A percentile compares a stretch with the other conserved stretches of the same genome.
Conservation (phyloP, 1,140 invertebrate genomes). For the Theocolax elegans region DNA sequence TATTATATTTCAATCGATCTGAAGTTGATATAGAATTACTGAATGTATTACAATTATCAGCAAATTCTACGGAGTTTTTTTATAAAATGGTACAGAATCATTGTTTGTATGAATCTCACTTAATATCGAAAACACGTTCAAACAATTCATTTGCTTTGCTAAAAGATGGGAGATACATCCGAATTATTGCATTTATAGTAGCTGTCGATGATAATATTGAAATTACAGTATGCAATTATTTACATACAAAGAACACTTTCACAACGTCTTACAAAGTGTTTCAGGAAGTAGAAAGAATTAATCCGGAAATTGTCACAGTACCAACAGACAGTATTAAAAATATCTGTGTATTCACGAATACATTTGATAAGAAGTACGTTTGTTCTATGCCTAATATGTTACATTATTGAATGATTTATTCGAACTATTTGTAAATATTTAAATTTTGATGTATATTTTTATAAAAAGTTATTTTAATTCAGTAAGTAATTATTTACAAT, state of each 20-base stretch:
- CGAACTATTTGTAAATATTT: neutral
- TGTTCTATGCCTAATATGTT: neutral
- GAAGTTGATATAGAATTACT: neutral
- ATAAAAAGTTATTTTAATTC: too few relatives aligned
- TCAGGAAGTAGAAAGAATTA: neutral
- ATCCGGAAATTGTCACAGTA: neutral
- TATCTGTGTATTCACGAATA: neutral
- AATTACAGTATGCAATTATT: neutral
- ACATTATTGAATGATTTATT: neutral
- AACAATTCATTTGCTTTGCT: constrained; percentile 10
- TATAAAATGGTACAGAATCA: neutral
- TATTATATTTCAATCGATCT: neutral
- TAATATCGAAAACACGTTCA: too few relatives aligned
- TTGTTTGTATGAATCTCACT: too few relatives aligned
- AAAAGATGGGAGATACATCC: neutral
- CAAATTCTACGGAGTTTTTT: neutral
- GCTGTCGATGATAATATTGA: neutral
- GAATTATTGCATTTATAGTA: neutral
- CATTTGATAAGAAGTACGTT: neutral
- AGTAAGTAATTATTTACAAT: too few relatives aligned
- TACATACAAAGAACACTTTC: neutral
- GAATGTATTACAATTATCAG: neutral
- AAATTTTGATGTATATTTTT: neutral
- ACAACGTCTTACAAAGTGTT: neutral
- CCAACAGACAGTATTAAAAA: neutral